phyloP scores from a whole-genome alignment of 2,797 vertebrate genomes.

The Chaetophractus vellerosus region DNA sequence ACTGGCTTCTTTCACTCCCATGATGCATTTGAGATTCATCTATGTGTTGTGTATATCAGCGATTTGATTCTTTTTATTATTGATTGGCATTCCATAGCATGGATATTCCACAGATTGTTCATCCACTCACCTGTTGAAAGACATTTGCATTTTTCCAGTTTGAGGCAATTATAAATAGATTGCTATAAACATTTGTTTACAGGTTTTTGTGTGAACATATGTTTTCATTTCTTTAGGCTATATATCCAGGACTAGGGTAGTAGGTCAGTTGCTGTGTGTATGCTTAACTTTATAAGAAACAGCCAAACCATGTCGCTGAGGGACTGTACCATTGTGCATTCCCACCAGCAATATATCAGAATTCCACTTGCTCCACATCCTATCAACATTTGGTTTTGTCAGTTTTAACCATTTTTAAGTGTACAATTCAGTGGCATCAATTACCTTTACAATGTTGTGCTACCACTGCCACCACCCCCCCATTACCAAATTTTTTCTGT shows the following conservation, averaged over 20 bases:
- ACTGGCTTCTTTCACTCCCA: neutral
- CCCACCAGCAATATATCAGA: neutral
- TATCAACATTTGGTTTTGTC: conserved; percentile 39
- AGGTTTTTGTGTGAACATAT: neutral
- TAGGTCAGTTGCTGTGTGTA: neutral
- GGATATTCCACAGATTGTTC: neutral
- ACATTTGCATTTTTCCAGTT: neutral
- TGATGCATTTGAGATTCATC: conserved; percentile 2
- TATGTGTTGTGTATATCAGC: neutral
- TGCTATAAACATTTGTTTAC: neutral
- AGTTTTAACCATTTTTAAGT: too few relatives aligned
- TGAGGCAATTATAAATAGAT: neutral
- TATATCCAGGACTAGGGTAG: neutral
- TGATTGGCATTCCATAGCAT: conserved; percentile 33
- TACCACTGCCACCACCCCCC: too few relatives aligned
- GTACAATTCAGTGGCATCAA: too few relatives aligned
- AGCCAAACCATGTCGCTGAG: neutral
- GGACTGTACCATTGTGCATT: conserved; percentile 4
- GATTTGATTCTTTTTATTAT: neutral
- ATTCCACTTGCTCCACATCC: neutral
- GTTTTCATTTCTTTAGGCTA: conserved; percentile 30
- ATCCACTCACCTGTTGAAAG: conserved; percentile 8
- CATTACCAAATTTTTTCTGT: neutral
- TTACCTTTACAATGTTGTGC: too few relatives aligned
- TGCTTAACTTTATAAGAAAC: conserved; percentile 33